phyloP scores from a whole-genome alignment of 2,113 vertebrate species.

The Pontoporia blainvillei region DNA sequence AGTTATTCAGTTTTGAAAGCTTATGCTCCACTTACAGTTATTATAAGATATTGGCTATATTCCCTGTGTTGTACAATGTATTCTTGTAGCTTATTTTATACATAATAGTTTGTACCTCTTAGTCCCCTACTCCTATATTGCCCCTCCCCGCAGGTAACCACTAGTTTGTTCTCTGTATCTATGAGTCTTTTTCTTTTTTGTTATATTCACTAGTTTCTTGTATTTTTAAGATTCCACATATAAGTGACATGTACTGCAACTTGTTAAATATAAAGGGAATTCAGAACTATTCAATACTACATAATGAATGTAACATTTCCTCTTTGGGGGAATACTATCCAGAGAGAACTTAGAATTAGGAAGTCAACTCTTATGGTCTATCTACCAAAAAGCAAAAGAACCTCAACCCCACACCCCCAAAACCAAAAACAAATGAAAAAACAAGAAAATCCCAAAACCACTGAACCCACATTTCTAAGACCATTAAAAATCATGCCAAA shows the following conservation, averaged over 20 bases:
- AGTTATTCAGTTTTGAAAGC: background rate
- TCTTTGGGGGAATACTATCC: background rate
- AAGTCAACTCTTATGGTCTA: background rate
- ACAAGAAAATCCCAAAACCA: background rate
- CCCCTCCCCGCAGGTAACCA: background rate
- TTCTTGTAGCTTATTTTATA: background rate
- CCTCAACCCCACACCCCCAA: background rate
- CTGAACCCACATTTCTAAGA: background rate
- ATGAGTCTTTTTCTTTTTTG: background rate
- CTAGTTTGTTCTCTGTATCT: background rate
- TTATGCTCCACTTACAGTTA: background rate
- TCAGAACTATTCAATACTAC: background rate
- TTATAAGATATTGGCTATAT: background rate
- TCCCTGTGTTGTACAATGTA: background rate
- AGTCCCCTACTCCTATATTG: background rate
- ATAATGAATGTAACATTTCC: background rate
- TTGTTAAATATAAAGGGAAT: background rate
- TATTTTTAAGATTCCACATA: background rate
- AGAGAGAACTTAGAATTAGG: background rate
- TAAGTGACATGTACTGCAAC: background rate
- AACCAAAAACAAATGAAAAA: background rate
- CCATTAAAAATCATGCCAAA: conserved; percentile 5
- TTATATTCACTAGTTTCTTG: background rate
- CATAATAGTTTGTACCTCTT: background rate
- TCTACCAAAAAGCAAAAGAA: background rate